A percentile compares a stretch with the other conserved stretches of the same genome.
Conservation (phyloP, 2,113 vertebrate species). For the Petroica traversi region DNA sequence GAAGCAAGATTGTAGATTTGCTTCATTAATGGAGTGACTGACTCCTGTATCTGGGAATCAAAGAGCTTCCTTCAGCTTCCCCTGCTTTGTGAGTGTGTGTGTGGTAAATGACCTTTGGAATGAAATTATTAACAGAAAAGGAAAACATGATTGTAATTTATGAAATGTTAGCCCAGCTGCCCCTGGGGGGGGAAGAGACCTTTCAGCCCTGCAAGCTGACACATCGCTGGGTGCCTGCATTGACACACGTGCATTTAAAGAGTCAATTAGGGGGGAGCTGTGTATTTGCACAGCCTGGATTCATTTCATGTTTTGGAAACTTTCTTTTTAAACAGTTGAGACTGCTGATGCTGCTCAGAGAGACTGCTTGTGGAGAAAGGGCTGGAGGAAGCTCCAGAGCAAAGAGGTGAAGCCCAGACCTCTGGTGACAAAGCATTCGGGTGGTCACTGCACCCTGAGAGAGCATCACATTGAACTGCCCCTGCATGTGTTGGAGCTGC, state of each 20-base stretch:
- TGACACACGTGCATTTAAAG: conserved; percentile 52
- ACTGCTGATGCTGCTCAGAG: not conserved
- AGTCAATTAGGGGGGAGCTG: conserved; percentile 55
- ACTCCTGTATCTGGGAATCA: not conserved
- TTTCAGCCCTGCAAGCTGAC: conserved; percentile 30
- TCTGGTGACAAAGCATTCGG: not conserved
- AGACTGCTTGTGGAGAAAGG: not conserved
- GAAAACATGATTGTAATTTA: conserved; percentile 69
- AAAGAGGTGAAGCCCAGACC: not conserved
- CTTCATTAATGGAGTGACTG: not conserved
- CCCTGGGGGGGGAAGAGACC: conserved; percentile 22
- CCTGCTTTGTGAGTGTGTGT: not conserved
- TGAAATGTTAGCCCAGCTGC: conserved; percentile 48
- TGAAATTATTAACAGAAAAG: conserved; percentile 64
- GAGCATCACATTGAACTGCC: not conserved
- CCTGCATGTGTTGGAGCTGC: not conserved
- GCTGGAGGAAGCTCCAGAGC: not conserved
- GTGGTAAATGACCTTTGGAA: conserved; percentile 67
- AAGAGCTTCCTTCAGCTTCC: not conserved
- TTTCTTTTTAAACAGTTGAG: not conserved
- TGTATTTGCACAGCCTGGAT: conserved; percentile 29
- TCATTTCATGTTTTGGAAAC: not conserved
- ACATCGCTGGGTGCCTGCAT: not conserved
- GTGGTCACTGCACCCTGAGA: not conserved
- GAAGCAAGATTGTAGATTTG: not conserved